Evolutionary conservation across 2,113 vertebrate species (phyloP).

Genomic region (Oncorhynchus tshawytscha): DNA sequence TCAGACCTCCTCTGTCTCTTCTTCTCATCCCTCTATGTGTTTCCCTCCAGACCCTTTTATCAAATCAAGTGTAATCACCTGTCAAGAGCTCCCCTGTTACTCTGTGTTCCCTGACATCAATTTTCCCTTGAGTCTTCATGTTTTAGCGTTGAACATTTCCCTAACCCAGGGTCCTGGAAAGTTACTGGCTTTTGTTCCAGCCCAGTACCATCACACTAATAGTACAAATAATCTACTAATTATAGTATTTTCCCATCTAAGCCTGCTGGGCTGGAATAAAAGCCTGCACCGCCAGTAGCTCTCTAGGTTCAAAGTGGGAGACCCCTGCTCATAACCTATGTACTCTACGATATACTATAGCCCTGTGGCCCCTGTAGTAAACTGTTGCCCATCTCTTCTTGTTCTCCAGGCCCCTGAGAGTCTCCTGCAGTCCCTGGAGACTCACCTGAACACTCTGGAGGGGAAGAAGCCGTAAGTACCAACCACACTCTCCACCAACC

Average conservation of each 20-base stretch:
- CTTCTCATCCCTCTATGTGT: not conserved
- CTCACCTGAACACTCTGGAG: slow-evolving; percentile 97
- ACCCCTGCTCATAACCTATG: not conserved
- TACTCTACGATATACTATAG: not conserved
- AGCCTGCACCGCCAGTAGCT: too few species aligned
- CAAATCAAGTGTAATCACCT: not conserved
- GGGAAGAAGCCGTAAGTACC: slow-evolving; percentile 91
- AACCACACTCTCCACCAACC: not conserved
- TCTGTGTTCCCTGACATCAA: not conserved
- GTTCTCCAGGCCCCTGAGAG: slow-evolving; percentile 90
- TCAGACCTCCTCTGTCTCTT: not conserved
- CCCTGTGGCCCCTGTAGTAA: not conserved
- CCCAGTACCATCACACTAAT: too few species aligned
- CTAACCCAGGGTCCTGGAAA: too few species aligned
- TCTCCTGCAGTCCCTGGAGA: slow-evolving; percentile 96
- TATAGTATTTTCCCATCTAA: too few species aligned
- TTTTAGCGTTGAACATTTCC: not conserved
- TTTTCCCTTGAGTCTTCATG: not conserved
- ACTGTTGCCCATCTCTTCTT: slow-evolving; percentile 7
- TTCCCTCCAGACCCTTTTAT: not conserved
- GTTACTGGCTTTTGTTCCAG: too few species aligned
- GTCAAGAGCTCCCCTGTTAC: not conserved
- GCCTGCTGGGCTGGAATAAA: too few species aligned
- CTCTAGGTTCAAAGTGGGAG: too few species aligned
- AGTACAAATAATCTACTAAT: too few species aligned